Percentiles rank a stretch among this genome's conserved stretches.
Conservation (phyloP, 2,113 vertebrate genomes). For the Channa maculata region DNA sequence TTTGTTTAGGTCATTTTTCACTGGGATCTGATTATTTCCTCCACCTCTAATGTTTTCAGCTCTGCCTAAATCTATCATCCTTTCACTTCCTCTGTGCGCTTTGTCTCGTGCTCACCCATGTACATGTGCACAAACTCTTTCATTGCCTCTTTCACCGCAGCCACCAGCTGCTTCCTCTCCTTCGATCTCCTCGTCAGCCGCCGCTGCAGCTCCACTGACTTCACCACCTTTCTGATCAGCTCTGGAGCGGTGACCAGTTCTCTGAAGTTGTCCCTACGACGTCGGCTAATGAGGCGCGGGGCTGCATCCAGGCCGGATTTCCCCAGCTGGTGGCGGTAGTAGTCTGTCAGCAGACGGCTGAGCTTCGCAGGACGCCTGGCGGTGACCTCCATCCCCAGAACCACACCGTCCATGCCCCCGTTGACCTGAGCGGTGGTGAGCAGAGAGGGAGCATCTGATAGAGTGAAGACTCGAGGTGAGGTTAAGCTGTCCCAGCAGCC, state of each 20-base stretch:
- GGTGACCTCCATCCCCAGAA: constrained; percentile 82
- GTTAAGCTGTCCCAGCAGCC: constrained; percentile 90
- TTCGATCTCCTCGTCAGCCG: constrained; percentile 36
- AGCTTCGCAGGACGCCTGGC: constrained; percentile 42
- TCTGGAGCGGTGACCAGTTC: constrained; percentile 6
- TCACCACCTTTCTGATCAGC: constrained; percentile 80
- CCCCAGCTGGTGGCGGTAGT: constrained; percentile 79
- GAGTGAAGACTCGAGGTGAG: constrained; percentile 82
- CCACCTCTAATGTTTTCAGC: no score
- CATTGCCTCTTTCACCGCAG: constrained; percentile 66
- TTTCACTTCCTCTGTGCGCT: constrained; percentile 5
- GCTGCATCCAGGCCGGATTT: constrained; percentile 19
- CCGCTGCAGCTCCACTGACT: constrained; percentile 68
- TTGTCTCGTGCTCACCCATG: constrained; percentile 79
- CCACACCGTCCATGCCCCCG: constrained; percentile 89
- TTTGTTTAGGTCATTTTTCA: no score
- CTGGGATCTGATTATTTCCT: no score
- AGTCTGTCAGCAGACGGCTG: constrained; percentile 81
- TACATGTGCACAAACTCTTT: constrained; percentile 83
- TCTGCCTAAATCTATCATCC: no score
- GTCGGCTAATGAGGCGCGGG: constrained; percentile 77
- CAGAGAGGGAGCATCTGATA: constrained; percentile 59
- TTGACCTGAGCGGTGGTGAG: constrained; percentile 84
- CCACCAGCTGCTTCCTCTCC: constrained; percentile 58
- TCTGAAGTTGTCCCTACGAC: constrained; percentile 81